phyloP scores from a whole-genome alignment of 2,888 invertebrate genomes.

The Tryphoninae sp. region DNA sequence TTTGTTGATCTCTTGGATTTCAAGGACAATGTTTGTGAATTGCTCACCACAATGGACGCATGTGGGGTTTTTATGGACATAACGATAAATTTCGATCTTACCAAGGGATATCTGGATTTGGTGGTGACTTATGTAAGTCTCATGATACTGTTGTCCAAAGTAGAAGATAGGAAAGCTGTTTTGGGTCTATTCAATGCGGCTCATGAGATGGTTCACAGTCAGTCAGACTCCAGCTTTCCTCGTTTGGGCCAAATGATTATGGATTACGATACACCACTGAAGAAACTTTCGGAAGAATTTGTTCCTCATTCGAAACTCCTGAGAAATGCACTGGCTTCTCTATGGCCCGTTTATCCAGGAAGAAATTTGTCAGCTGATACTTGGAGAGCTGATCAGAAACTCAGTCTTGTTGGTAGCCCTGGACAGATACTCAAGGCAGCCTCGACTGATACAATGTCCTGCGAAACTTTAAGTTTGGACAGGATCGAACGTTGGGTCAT shows the following conservation, averaged over 20 bases:
- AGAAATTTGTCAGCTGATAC: slow-evolving; percentile 96
- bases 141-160: slow-evolving; percentile 98
- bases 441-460: slow-evolving; percentile 97
- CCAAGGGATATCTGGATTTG: slow-evolving; percentile 96
- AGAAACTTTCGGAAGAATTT: slow-evolving; percentile 98
- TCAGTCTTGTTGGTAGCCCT: slow-evolving; percentile 97
- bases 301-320: slow-evolving; percentile 95
- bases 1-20: slow-evolving; percentile 99
- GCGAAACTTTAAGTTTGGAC: slow-evolving; percentile 98
- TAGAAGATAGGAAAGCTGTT: slow-evolving; percentile 98
- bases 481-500: slow-evolving; percentile 98
- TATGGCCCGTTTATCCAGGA: slow-evolving; percentile 93
- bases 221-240: slow-evolving; percentile 95
- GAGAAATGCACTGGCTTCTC: slow-evolving; percentile 92
- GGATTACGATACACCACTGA: slow-evolving; percentile 97
- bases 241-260: slow-evolving; percentile 98
- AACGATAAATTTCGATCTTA: slow-evolving; percentile 97
- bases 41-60: slow-evolving; percentile 97
- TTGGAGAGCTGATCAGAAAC: slow-evolving; percentile 95
- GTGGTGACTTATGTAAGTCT: slow-evolving; percentile 96
- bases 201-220: slow-evolving; percentile 96
- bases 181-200: slow-evolving; percentile 98
- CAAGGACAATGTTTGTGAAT: slow-evolving; percentile 95
- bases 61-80: slow-evolving; percentile 97
- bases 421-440: slow-evolving; percentile 96